A percentile compares a stretch with the other conserved stretches of the same genome.
Evolutionary conservation across 2,888 invertebrate species (phyloP).

Genomic region (Rhogogaster chlorosoma): DNA sequence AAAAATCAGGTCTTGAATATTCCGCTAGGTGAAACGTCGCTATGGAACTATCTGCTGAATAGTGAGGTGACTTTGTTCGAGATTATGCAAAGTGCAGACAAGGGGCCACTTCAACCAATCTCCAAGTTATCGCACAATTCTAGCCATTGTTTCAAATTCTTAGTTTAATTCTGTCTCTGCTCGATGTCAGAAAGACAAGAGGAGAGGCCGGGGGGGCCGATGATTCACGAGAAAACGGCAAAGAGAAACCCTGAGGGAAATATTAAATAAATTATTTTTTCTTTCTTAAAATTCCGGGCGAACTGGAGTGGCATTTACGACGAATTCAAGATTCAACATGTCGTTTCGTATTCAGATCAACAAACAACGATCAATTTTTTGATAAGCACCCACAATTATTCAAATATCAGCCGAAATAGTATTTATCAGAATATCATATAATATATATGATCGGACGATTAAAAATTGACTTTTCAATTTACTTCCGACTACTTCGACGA

Average conservation of each 20-base stretch:
- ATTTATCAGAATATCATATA: background rate
- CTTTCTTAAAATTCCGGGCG: background rate
- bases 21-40: constrained; percentile 10
- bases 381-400: constrained; percentile 60
- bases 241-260: constrained; percentile 1
- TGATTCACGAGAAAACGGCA: background rate
- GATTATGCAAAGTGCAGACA: constrained; percentile 48
- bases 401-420: constrained; percentile 63
- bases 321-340: constrained; percentile 59
- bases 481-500: background rate
- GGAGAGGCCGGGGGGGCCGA: background rate
- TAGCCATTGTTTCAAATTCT: constrained; percentile 48
- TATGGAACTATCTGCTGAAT: constrained; percentile 27
- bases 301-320: background rate
- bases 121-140: constrained; percentile 45
- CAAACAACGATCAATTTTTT: constrained; percentile 59
- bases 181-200: constrained; percentile 31
- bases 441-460: constrained; percentile 37
- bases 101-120: constrained; percentile 47
- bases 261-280: constrained; percentile 42
- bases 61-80: constrained; percentile 42
- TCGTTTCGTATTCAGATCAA: constrained; percentile 56
- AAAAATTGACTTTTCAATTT: background rate
- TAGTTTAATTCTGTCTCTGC: constrained; percentile 34
- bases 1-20: constrained; percentile 25